Percentiles rank a stretch among this genome's conserved stretches.
These are phyloP conservation scores for Metopia argyrocephala DNA, from an alignment of 2,888 invertebrate genomes.

Conservation along the genomic window DNA sequence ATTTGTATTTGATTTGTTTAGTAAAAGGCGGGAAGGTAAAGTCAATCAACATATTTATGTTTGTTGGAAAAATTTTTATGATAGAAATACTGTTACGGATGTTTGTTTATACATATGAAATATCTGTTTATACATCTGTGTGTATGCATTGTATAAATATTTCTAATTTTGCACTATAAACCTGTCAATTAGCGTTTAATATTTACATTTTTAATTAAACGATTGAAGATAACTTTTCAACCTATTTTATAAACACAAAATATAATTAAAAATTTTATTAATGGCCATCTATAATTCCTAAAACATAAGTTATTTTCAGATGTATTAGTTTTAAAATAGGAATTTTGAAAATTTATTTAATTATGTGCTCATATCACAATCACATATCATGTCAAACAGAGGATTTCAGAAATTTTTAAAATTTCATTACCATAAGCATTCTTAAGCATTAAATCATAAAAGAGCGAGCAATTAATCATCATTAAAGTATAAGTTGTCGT, in stretches of 20 bases:
- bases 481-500: conserved; percentile 8
- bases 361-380: neutral
- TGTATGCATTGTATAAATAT: neutral
- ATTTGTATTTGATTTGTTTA: neutral
- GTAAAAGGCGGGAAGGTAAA: neutral
- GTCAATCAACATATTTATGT: neutral
- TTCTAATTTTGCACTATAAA: no score
- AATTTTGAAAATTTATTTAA: neutral
- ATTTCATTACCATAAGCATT: conserved; percentile 30
- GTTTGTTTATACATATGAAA: no score
- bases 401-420: neutral
- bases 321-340: neutral
- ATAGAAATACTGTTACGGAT: no score
- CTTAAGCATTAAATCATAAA: conserved; percentile 17
- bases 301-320: neutral
- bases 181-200: neutral
- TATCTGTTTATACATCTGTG: neutral
- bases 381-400: neutral
- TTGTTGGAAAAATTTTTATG: no score
- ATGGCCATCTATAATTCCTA: no score
- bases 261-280: no score
- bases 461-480: conserved; percentile 42
- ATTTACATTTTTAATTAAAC: no score
- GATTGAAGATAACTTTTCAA: no score
- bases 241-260: no score